A percentile compares a stretch with the other conserved stretches of the same genome.
These are phyloP conservation scores for Mizuhopecten yessoensis DNA, from an alignment of 1,140 invertebrate genomes.

Conservation along the genomic window DNA sequence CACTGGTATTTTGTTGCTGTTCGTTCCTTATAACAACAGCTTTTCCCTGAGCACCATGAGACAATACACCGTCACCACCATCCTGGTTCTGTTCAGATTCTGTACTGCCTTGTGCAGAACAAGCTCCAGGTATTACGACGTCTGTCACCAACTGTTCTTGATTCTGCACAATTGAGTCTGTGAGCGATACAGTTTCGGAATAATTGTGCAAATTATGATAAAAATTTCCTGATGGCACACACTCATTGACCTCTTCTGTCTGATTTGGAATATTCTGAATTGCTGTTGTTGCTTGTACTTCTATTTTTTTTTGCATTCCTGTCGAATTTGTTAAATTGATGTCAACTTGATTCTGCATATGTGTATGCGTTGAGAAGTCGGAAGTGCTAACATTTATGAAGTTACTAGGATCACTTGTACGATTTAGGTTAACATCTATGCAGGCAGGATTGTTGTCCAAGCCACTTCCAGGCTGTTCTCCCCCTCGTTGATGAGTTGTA, in stretches of 20 bases:
- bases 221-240: not conserved
- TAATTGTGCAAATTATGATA: not conserved
- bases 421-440: not conserved
- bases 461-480: not conserved
- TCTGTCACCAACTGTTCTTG: not conserved
- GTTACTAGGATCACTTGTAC: not conserved
- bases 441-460: not conserved
- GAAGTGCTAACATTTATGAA: not conserved
- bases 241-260: not conserved
- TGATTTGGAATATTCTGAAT: not conserved
- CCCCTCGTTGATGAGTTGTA: not conserved
- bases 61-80: not conserved
- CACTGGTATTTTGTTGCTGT: not conserved
- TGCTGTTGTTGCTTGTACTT: not conserved
- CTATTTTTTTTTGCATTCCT: not conserved
- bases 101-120: not conserved
- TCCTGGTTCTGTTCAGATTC: not conserved
- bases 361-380: not conserved
- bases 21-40: not conserved
- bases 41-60: not conserved
- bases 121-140: not conserved
- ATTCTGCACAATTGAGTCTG: not conserved
- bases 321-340: not conserved
- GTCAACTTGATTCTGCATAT: not conserved
- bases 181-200: not conserved